Conservation (phyloP, 2,888 invertebrate genomes). For the Nysson spinosus region DNA sequence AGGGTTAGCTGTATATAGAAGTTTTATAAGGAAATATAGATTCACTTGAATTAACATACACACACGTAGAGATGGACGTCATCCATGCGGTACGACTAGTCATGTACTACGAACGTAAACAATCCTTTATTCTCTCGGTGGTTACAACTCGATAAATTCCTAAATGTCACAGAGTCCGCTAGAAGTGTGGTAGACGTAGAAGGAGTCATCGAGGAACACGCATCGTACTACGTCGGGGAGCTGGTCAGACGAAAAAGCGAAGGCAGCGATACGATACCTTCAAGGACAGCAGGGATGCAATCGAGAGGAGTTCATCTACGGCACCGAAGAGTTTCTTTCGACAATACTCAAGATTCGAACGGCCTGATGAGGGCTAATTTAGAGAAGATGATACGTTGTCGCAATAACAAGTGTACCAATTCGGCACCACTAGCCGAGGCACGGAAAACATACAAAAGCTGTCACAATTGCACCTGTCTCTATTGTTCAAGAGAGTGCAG, state of each 20-base stretch:
- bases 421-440: conserved; percentile 87
- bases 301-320: conserved; percentile 33
- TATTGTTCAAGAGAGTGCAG: conserved; percentile 96
- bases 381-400: conserved; percentile 84
- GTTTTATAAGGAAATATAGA: too few species aligned
- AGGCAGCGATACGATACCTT: conserved; percentile 80
- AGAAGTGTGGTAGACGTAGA: conserved; percentile 67
- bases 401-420: conserved; percentile 89
- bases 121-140: too few species aligned
- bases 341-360: conserved; percentile 77
- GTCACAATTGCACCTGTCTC: conserved; percentile 96
- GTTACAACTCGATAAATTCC: too few species aligned
- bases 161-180: conserved; percentile 71
- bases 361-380: conserved; percentile 57
- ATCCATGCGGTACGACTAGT: too few species aligned
- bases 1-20: too few species aligned
- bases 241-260: conserved; percentile 82
- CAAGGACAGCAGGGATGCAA: conserved; percentile 45
- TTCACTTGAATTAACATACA: too few species aligned
- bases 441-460: conserved; percentile 90
- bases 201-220: conserved; percentile 55
- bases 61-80: too few species aligned
- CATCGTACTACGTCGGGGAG: conserved; percentile 64
- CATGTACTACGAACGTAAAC: too few species aligned
- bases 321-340: conserved; percentile 80